Base-by-base conservation (phyloP, 1,140 invertebrate species). In the Achroia grisella region DNA sequence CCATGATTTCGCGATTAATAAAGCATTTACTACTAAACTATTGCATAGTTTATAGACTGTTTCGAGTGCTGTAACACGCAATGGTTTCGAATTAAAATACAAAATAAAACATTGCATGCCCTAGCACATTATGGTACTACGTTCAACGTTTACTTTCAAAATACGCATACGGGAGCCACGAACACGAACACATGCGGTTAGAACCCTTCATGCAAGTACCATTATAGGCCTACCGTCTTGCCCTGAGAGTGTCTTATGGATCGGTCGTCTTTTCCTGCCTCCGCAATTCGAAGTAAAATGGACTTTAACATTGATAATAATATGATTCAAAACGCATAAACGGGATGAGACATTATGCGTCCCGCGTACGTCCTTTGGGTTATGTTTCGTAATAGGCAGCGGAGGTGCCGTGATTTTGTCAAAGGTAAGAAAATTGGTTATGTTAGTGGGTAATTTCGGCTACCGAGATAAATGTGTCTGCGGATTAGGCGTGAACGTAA, bases 371-470 rank as follows among this genome's bases (percentile, higher is more conserved):
- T 71, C 80, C 76, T 82, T 68, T 74, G 76, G 78, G 80, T 75
- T 71, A 82, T 82, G 78, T 84, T 80, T 75, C 67, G 74, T 84
- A 84, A 82, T 84, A 79, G 68, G 70, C 61, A 69, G 52, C 63
- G 57, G 65, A 71, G 65, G 41, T 48, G 54, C 53, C 62, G 71
- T 80, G 78, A 82, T 84, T 84, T 74, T 75, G 76, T 82, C 78
- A 84, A 84, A 84, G 80, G 78, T 84, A 82, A 79, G 69, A 80
- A 84, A 82, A 84, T 84, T 84, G 77, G 72, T 75, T 78, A 68
- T 55, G 69, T 74, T 75, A 77, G 69, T 71, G 72, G 66, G 69
- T 74, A 74, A 82, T 80, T 74, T 71, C 58, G 50, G 54, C 44
- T 56, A 54, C 54, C 41, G 59, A 52, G 58, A 59, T 60, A 71